A percentile compares a stretch with the other conserved stretches of the same genome.
These are phyloP conservation scores for Quadriops clusia DNA, from an alignment of 2,888 invertebrate genomes.

Conservation along the genomic window DNA sequence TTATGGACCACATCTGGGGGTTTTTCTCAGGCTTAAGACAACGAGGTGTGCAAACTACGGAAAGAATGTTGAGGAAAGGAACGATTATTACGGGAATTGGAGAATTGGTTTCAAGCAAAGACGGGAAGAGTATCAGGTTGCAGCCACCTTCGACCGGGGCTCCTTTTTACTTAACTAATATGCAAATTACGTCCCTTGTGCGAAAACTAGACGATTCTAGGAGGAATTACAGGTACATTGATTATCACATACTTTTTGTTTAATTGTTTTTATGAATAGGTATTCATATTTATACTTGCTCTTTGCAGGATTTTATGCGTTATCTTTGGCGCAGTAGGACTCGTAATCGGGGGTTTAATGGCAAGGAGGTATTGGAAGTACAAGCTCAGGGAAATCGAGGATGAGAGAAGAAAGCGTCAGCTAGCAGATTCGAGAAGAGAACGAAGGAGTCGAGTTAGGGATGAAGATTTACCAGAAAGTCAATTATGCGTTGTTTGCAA, in stretches of 20 bases:
- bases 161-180: slow-evolving; percentile 68
- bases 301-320: slow-evolving; percentile 39
- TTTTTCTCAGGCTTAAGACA: slow-evolving; percentile 75
- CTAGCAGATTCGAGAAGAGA: slow-evolving; percentile 54
- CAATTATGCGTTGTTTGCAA: slow-evolving; percentile 79
- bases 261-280: slow-evolving; percentile 5
- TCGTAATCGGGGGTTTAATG: slow-evolving; percentile 40
- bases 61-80: slow-evolving; percentile 74
- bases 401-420: slow-evolving; percentile 44
- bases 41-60: slow-evolving; percentile 76
- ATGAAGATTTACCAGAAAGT: slow-evolving; percentile 48
- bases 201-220: slow-evolving; percentile 60
- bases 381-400: slow-evolving; percentile 43
- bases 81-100: slow-evolving; percentile 71
- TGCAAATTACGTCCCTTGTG: slow-evolving; percentile 62
- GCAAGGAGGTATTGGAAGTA: slow-evolving; percentile 39
- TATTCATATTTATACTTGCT: slow-evolving; percentile 8
- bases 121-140: slow-evolving; percentile 49
- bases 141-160: slow-evolving; percentile 60
- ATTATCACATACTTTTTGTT: slow-evolving; percentile 2
- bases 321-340: slow-evolving; percentile 44
- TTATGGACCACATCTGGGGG: slow-evolving; percentile 73
- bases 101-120: slow-evolving; percentile 54
- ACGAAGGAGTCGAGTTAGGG: slow-evolving; percentile 52
- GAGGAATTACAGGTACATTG: slow-evolving; percentile 51